These are phyloP conservation scores for Ditylenchus dipsaci DNA, from an alignment of 1,140 invertebrate species.

Conservation along the genomic window DNA sequence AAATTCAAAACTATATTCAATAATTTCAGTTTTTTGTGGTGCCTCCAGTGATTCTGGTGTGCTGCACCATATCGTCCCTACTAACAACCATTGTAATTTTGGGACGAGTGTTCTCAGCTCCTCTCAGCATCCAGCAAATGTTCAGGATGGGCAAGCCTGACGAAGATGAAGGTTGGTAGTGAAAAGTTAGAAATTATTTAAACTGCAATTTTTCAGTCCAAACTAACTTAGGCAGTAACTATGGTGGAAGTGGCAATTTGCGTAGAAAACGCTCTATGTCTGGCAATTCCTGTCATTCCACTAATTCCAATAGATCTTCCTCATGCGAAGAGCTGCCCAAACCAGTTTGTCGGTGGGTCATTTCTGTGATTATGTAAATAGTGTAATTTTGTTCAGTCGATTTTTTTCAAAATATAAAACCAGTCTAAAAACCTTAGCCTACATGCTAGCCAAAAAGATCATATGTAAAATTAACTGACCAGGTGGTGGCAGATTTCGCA, in stretches of 20 bases:
- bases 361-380: too few relatives aligned
- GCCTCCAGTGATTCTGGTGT: conserved; percentile 35
- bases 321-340: conserved; percentile 7
- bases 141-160: conserved; percentile 17
- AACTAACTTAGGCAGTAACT: not conserved
- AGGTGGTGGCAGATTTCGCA: too few relatives aligned
- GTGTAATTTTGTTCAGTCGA: too few relatives aligned
- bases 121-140: conserved; percentile 42
- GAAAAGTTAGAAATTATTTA: not conserved
- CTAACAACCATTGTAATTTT: conserved; percentile 39
- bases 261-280: not conserved
- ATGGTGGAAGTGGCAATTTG: not conserved
- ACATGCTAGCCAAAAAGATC: too few relatives aligned
- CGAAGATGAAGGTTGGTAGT: conserved; percentile 3
- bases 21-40: conserved; percentile 40
- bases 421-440: too few relatives aligned
- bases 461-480: too few relatives aligned
- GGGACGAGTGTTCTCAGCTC: conserved; percentile 39
- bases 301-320: conserved; percentile 1
- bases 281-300: not conserved
- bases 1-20: not conserved
- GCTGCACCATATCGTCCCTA: conserved; percentile 37
- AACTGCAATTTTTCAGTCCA: not conserved
- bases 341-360: not conserved
- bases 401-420: too few relatives aligned